Evolutionary conservation across 2,113 vertebrate species (phyloP).

Genomic region (Catharus minimus): DNA sequence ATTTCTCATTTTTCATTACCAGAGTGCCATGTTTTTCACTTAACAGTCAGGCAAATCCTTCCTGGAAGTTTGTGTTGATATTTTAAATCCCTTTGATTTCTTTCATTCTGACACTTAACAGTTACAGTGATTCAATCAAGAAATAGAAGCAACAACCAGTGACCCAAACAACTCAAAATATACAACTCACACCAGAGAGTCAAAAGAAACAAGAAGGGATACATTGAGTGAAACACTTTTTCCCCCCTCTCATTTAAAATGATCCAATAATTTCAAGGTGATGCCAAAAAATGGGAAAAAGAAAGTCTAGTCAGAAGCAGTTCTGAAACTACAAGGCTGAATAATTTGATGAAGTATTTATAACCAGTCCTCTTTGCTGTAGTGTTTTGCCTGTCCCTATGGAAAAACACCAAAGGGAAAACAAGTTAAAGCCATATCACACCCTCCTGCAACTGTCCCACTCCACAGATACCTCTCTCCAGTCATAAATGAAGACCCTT

Average conservation of each 20-base stretch:
- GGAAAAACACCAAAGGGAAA: background rate
- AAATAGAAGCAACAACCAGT: background rate
- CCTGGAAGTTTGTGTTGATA: constrained; percentile 34
- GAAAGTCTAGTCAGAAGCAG: background rate
- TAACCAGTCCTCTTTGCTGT: background rate
- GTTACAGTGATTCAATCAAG: constrained; percentile 12
- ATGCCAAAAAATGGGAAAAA: background rate
- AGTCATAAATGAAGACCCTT: background rate
- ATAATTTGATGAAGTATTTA: background rate
- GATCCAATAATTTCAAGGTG: background rate
- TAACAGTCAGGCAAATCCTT: constrained; percentile 27
- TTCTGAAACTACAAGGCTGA: background rate
- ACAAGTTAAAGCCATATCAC: background rate
- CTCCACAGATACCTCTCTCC: background rate
- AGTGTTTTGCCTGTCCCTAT: background rate
- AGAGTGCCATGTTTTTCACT: constrained; percentile 35
- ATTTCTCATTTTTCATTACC: constrained; percentile 32
- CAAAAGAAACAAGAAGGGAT: background rate
- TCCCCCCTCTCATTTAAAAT: background rate
- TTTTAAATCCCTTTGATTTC: constrained; percentile 47
- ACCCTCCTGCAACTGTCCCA: background rate
- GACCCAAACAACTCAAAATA: constrained; percentile 34
- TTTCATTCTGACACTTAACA: constrained; percentile 17
- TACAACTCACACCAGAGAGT: background rate
- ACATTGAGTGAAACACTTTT: background rate